Percentiles rank a stretch among this genome's conserved stretches.
These are phyloP conservation scores for Heliopora coerulea DNA, from an alignment of 92 coral and sea anemone species.

Conservation along the genomic window DNA sequence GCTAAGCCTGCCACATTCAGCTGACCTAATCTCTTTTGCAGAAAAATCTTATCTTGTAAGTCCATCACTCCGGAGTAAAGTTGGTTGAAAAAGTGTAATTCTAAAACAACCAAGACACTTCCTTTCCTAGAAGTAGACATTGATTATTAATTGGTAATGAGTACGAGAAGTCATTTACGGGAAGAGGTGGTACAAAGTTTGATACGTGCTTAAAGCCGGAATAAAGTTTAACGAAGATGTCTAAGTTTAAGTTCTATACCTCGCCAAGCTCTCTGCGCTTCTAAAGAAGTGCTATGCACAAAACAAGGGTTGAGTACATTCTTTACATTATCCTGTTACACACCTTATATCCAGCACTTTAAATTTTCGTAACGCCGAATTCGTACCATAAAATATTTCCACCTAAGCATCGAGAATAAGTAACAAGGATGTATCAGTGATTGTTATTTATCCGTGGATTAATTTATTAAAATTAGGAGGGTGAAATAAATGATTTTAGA, in stretches of 20 bases:
- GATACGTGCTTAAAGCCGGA: too few relatives aligned
- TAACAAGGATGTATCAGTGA: too few relatives aligned
- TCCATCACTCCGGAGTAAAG: constrained; percentile 72
- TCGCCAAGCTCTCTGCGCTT: too few relatives aligned
- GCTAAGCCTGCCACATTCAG: constrained; percentile 42
- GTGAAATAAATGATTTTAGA: too few relatives aligned
- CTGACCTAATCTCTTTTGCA: constrained; percentile 41
- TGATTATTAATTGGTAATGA: neutral
- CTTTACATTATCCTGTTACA: neutral
- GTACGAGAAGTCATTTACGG: too few relatives aligned
- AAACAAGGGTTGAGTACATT: too few relatives aligned
- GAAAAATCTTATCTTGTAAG: constrained; percentile 68
- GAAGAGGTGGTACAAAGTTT: too few relatives aligned
- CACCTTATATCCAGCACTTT: constrained; percentile 22
- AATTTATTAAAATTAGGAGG: too few relatives aligned
- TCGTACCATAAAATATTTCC: constrained; percentile 19
- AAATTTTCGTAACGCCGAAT: neutral
- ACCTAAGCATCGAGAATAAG: constrained; percentile 6
- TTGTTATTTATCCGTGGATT: too few relatives aligned
- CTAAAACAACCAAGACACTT: constrained; percentile 70
- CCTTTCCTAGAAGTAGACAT: constrained; percentile 59
- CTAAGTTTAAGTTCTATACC: too few relatives aligned
- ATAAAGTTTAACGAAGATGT: too few relatives aligned
- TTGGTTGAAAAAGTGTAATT: constrained; percentile 55
- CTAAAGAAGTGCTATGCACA: too few relatives aligned